These are phyloP conservation scores for Tauraco hartlaubi DNA, from an alignment of 2,797 vertebrate species.

Conservation along the genomic window DNA sequence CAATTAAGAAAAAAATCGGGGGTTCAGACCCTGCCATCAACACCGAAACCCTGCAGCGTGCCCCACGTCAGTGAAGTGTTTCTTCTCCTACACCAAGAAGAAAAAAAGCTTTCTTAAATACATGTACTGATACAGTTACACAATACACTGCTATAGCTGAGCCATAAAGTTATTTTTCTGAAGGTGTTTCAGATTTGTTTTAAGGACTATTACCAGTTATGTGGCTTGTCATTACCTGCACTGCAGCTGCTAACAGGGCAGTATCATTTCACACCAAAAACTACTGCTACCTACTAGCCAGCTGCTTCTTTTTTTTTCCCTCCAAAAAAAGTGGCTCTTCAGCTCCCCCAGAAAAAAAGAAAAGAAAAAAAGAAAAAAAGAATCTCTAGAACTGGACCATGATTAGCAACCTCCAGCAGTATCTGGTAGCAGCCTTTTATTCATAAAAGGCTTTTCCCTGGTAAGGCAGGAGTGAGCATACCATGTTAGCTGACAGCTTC, in stretches of 20 bases:
- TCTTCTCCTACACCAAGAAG: background rate
- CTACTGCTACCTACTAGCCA: background rate
- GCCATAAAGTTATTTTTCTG: constrained; percentile 3
- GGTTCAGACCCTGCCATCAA: background rate
- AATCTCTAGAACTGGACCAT: background rate
- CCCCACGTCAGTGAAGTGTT: background rate
- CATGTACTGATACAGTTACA: background rate
- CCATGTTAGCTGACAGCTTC: background rate
- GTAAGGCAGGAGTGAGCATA: background rate
- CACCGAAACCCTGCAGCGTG: background rate
- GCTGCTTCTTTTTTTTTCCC: background rate
- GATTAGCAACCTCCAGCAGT: background rate
- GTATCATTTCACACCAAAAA: background rate
- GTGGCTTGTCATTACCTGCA: background rate
- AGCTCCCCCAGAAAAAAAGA: too few relatives aligned
- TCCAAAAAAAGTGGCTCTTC: background rate
- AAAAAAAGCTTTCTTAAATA: background rate
- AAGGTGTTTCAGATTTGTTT: constrained; percentile 5
- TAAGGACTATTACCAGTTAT: background rate
- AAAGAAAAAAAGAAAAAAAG: background rate
- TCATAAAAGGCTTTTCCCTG: background rate
- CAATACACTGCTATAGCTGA: background rate
- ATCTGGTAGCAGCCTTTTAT: background rate
- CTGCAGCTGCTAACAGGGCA: background rate
- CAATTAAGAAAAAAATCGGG: background rate